phyloP scores from a whole-genome alignment of 2,797 vertebrate genomes.

The Alauda arvensis region DNA sequence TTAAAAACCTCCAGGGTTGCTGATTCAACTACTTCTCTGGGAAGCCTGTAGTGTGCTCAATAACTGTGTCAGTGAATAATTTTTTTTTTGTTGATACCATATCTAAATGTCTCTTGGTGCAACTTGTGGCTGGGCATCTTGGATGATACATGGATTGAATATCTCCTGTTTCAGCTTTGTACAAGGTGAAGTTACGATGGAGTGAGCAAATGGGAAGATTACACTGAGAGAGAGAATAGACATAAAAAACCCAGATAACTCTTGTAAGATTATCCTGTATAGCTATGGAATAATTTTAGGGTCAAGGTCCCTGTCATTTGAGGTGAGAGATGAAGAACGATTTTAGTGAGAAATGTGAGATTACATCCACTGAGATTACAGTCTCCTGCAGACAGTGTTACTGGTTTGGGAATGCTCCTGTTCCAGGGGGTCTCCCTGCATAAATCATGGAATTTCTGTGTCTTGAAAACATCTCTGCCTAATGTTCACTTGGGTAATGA shows the following conservation, averaged over 20 bases:
- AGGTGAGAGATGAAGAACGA: not conserved
- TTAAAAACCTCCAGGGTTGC: not conserved
- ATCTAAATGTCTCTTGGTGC: not conserved
- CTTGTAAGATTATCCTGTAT: not conserved
- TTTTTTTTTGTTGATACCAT: not conserved
- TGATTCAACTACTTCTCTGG: not conserved
- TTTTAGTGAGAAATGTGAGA: not conserved
- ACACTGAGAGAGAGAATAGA: not conserved
- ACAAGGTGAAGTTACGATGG: accelerated
- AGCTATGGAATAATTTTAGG: not conserved
- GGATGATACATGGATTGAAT: not conserved
- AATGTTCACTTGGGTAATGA: accelerated
- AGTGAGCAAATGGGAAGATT: not conserved
- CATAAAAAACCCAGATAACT: not conserved
- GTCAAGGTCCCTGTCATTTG: not conserved
- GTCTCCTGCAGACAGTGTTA: not conserved
- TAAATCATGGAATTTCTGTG: not conserved
- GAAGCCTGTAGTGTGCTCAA: not conserved
- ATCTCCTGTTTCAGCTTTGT: not conserved
- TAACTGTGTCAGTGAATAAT: not conserved
- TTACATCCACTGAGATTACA: no score
- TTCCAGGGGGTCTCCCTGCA: not conserved
- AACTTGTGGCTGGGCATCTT: not conserved
- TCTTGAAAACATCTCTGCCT: not conserved
- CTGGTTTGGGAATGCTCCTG: not conserved